Conservation (phyloP, 35 echinoderm and acorn worm species). For the Amphiura filiformis region DNA sequence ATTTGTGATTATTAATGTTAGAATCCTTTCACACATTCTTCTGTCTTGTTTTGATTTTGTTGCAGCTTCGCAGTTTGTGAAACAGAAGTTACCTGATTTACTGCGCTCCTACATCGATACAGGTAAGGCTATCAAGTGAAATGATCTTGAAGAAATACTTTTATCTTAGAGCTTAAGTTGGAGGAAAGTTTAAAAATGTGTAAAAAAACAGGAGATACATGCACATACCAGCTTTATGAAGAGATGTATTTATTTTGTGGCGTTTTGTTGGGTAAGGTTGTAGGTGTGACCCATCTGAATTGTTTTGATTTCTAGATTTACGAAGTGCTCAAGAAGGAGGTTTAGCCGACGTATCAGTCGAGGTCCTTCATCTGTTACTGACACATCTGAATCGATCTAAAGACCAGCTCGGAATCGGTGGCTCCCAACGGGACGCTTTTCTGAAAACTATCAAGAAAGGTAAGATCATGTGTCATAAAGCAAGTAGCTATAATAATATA, state of each 20-base stretch:
- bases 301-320: constrained; percentile 52
- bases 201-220: too few relatives aligned
- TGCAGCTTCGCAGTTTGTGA: constrained; percentile 92
- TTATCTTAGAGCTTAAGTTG: too few relatives aligned
- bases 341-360: constrained; percentile 79
- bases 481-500: too few relatives aligned
- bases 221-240: too few relatives aligned
- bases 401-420: constrained; percentile 73
- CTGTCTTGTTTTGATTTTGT: neutral
- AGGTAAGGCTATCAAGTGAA: too few relatives aligned
- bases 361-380: constrained; percentile 89
- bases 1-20: neutral
- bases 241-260: too few relatives aligned
- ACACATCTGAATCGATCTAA: constrained; percentile 71
- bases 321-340: constrained; percentile 75
- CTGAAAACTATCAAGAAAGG: constrained; percentile 92
- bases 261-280: too few relatives aligned
- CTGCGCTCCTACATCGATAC: constrained; percentile 88
- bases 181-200: too few relatives aligned
- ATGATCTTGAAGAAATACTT: too few relatives aligned
- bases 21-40: neutral
- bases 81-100: constrained; percentile 92
- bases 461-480: too few relatives aligned
- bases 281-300: too few relatives aligned
- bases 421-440: constrained; percentile 72